These are phyloP conservation scores for Atrichornis clamosus DNA, from an alignment of 2,113 vertebrate genomes.

Conservation along the genomic window DNA sequence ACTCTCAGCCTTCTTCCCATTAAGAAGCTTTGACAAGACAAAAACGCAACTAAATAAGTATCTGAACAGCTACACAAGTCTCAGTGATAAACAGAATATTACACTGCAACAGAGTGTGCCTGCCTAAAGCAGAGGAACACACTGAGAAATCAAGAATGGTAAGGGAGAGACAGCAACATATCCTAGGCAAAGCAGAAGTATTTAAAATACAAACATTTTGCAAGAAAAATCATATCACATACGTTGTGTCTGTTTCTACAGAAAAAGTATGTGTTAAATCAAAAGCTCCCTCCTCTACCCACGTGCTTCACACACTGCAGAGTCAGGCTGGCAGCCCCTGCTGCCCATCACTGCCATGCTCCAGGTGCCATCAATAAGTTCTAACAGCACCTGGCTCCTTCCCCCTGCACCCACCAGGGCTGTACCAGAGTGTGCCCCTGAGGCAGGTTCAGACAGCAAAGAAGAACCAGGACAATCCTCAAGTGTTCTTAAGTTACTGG, in stretches of 20 bases:
- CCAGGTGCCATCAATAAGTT: not conserved
- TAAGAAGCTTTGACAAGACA: constrained; percentile 46
- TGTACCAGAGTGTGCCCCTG: not conserved
- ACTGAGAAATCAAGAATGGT: not conserved
- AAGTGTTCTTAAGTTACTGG: not conserved
- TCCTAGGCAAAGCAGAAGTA: not conserved
- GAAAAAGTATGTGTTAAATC: not conserved
- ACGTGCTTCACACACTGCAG: fast-evolving
- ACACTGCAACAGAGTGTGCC: not conserved
- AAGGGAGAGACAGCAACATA: not conserved
- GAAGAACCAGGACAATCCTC: not conserved
- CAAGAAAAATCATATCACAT: not conserved
- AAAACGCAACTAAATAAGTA: not conserved
- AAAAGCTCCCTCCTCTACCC: not conserved
- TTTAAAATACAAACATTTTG: not conserved
- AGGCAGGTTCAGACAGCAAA: not conserved
- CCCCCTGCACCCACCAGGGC: not conserved
- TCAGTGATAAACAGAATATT: not conserved
- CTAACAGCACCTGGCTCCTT: not conserved
- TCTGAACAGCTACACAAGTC: constrained; percentile 5
- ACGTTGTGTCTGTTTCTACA: not conserved
- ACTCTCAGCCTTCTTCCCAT: constrained; percentile 9
- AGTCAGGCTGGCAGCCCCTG: not conserved
- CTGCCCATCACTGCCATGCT: not conserved
- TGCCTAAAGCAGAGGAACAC: not conserved